These are phyloP conservation scores for Byasa hedistus DNA, from an alignment of 2,888 invertebrate species.

Conservation along the genomic window DNA sequence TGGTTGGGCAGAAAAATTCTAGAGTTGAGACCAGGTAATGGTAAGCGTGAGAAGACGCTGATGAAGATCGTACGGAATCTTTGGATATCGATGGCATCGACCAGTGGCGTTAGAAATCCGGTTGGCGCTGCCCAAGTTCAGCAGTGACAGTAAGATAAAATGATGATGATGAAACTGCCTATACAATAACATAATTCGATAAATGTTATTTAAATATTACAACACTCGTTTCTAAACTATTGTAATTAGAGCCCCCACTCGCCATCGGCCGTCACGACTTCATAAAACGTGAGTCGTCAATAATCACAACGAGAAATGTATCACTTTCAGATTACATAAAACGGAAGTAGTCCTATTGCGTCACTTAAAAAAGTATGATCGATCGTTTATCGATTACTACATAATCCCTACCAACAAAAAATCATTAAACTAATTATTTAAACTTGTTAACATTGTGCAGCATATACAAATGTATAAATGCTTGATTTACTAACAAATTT, in stretches of 20 bases:
- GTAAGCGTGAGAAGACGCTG: too few species aligned
- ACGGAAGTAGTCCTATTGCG: conserved; percentile 26
- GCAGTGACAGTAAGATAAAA: too few species aligned
- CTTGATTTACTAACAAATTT: too few species aligned
- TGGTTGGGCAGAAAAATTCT: too few species aligned
- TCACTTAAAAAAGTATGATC: conserved; percentile 32
- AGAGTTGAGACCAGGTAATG: too few species aligned
- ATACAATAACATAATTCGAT: conserved; percentile 5
- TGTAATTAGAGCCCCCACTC: conserved; percentile 44
- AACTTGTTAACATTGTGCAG: too few species aligned
- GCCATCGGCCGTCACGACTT: conserved; percentile 46
- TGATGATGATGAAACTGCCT: too few species aligned
- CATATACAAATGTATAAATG: too few species aligned
- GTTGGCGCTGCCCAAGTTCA: too few species aligned
- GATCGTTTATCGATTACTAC: background rate
- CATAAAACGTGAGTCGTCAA: conserved; percentile 56
- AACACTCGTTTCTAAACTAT: conserved; percentile 32
- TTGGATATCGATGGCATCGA: too few species aligned
- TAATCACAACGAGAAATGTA: conserved; percentile 54
- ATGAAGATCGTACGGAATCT: too few species aligned
- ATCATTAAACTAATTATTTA: background rate
- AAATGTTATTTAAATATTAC: conserved; percentile 14
- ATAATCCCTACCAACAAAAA: background rate
- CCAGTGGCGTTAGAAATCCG: too few species aligned
- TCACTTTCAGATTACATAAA: conserved; percentile 65